Evolutionary conservation across 2,113 vertebrate genomes (phyloP).

Genomic region (Proterorhinus semilunaris): DNA sequence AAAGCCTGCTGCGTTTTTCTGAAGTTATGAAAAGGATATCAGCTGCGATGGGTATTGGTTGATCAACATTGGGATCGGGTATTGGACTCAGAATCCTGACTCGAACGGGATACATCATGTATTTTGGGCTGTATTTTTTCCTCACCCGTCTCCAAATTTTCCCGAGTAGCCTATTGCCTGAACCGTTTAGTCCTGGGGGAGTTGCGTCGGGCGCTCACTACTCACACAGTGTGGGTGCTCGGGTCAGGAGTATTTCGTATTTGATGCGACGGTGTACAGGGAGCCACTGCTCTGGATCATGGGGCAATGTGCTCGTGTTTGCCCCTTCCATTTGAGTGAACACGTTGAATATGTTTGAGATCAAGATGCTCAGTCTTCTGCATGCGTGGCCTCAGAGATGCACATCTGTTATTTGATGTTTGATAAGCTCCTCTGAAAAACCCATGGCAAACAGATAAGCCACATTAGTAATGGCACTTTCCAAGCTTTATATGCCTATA

Average conservation of each 20-base stretch:
- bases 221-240: slow-evolving; percentile 11
- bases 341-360: background rate
- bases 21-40: no score
- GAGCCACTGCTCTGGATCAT: background rate
- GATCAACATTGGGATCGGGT: no score
- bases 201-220: no score
- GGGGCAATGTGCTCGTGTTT: background rate
- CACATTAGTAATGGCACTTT: slow-evolving; percentile 20
- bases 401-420: slow-evolving; percentile 37
- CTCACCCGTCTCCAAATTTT: no score
- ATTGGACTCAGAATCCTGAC: no score
- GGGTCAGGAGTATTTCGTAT: slow-evolving; percentile 1
- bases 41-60: no score
- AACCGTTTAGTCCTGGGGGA: no score
- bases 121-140: no score
- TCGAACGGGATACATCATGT: no score
- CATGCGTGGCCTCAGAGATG: background rate
- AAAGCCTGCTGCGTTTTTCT: no score
- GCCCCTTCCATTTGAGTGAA: background rate
- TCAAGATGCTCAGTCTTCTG: background rate
- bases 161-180: no score
- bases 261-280: background rate
- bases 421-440: slow-evolving; percentile 38
- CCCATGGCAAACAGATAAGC: slow-evolving; percentile 42
- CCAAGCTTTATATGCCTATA: slow-evolving; percentile 14